Conservation (phyloP, 2,113 vertebrate genomes). For the Corydoras sp. region DNA sequence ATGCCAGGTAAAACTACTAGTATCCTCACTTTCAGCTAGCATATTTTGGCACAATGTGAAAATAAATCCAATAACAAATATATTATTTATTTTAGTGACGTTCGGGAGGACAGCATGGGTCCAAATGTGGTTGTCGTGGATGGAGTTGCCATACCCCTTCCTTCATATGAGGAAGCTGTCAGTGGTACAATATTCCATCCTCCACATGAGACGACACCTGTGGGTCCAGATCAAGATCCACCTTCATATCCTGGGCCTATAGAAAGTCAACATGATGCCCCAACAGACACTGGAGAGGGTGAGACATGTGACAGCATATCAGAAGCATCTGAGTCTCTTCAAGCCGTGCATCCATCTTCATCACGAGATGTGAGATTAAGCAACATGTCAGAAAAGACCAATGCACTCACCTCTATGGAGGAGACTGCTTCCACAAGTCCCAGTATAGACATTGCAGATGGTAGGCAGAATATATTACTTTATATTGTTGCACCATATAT, state of each 20-base stretch:
- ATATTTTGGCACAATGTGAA: background rate
- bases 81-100: conserved; percentile 55
- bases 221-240: conserved; percentile 71
- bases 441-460: conserved; percentile 76
- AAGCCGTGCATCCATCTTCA: conserved; percentile 60
- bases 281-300: conserved; percentile 53
- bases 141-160: conserved; percentile 77
- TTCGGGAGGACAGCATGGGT: conserved; percentile 62
- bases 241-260: conserved; percentile 70
- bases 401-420: conserved; percentile 1
- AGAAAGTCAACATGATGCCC: conserved; percentile 41
- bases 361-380: conserved; percentile 42
- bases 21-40: background rate
- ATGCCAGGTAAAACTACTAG: conserved; percentile 60
- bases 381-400: conserved; percentile 54
- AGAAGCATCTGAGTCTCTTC: conserved; percentile 66
- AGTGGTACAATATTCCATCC: conserved; percentile 60
- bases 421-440: conserved; percentile 69
- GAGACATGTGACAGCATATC: conserved; percentile 62
- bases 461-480: conserved; percentile 53
- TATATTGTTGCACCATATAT: background rate
- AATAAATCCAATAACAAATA: background rate
- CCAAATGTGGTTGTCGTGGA: conserved; percentile 80
- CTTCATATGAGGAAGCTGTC: conserved; percentile 82
- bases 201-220: conserved; percentile 54